phyloP scores from a whole-genome alignment of 2,113 vertebrate species.

The Oncorhynchus mykiss region DNA sequence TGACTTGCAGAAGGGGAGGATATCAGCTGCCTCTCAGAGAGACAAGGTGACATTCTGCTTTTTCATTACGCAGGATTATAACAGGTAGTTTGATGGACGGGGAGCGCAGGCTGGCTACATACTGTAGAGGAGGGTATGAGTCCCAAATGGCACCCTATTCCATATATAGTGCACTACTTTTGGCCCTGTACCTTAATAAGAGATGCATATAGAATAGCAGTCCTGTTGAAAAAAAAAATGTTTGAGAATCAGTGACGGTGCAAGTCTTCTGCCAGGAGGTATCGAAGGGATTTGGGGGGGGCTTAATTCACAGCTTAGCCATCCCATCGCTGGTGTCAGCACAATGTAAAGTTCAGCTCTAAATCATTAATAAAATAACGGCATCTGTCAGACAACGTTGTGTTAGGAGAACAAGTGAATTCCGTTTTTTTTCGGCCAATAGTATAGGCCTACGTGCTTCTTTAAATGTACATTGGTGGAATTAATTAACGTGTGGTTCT shows the following conservation, averaged over 20 bases:
- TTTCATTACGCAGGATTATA: constrained; percentile 80
- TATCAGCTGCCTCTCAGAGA: constrained; percentile 74
- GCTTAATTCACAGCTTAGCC: constrained; percentile 76
- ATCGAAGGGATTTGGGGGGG: constrained; percentile 72
- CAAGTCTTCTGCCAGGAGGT: constrained; percentile 66
- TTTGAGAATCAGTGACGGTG: constrained; percentile 74
- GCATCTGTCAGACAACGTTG: constrained; percentile 64
- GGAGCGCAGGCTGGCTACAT: constrained; percentile 47
- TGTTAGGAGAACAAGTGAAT: constrained; percentile 51
- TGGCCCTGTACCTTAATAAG: not conserved
- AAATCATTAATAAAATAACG: constrained; percentile 78
- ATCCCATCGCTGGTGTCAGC: constrained; percentile 75
- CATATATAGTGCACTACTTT: too few relatives aligned
- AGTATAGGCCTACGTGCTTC: not conserved
- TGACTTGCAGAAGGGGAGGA: constrained; percentile 71
- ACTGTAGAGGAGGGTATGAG: not conserved
- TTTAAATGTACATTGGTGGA: not conserved
- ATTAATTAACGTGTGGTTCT: not conserved
- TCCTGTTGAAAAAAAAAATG: constrained; percentile 26
- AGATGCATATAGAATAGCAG: constrained; percentile 13
- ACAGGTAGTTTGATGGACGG: constrained; percentile 63
- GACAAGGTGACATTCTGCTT: constrained; percentile 83
- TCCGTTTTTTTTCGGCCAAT: constrained; percentile 59
- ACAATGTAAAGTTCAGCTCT: constrained; percentile 78
- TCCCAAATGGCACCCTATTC: not conserved